Evolutionary conservation across 2,888 invertebrate species (phyloP).

Genomic region (Ctena decussata): DNA sequence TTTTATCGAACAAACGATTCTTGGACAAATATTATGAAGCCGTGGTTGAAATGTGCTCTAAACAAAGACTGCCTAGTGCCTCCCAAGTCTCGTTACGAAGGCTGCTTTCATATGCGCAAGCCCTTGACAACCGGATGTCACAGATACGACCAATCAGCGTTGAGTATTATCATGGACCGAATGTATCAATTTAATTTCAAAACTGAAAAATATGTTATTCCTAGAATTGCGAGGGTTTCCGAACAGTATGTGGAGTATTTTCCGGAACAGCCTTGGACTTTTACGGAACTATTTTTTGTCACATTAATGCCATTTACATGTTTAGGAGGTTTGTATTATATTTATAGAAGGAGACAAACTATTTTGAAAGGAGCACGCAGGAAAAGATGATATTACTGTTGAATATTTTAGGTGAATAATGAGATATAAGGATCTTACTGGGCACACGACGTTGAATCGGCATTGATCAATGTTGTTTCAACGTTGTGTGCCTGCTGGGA

Average conservation of each 20-base stretch:
- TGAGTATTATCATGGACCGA: conserved; percentile 77
- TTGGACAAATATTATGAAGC: conserved; percentile 77
- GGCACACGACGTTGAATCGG: no score
- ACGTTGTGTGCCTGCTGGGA: no score
- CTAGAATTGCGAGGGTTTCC: conserved; percentile 61
- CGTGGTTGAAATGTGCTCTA: conserved; percentile 81
- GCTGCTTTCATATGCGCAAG: conserved; percentile 75
- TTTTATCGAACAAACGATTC: conserved; percentile 74
- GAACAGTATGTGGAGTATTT: conserved; percentile 71
- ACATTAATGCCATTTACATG: conserved; percentile 56
- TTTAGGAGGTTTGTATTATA: conserved; percentile 52
- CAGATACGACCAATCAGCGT: conserved; percentile 78
- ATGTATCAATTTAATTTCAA: conserved; percentile 71
- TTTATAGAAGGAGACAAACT: conserved; percentile 28
- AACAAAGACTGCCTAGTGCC: conserved; percentile 77
- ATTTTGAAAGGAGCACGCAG: conserved; percentile 35
- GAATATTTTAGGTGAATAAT: no score
- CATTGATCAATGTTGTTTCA: no score
- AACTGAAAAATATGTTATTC: conserved; percentile 69
- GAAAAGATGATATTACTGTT: conserved; percentile 48
- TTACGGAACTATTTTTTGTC: conserved; percentile 68
- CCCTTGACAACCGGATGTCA: conserved; percentile 82
- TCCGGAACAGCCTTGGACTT: conserved; percentile 79
- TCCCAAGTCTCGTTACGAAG: conserved; percentile 62
- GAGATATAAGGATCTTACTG: no score